Conservation (phyloP, 2,113 vertebrate genomes). For the Saguinus imperator region DNA sequence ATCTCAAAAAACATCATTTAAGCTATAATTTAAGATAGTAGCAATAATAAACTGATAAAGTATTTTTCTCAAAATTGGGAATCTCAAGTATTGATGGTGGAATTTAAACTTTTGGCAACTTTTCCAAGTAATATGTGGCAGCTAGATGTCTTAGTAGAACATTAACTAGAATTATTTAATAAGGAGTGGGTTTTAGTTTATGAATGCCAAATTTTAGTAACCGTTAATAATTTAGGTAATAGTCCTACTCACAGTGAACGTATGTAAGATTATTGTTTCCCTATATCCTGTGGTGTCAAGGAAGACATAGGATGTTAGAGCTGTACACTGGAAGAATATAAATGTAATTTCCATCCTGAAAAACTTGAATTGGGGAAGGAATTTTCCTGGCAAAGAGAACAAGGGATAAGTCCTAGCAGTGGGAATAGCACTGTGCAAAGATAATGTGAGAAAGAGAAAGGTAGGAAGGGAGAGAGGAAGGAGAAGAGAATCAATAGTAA, state of each 20-base stretch:
- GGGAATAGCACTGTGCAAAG: neutral
- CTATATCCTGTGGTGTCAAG: neutral
- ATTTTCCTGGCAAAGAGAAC: neutral
- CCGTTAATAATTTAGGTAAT: neutral
- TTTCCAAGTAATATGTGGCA: neutral
- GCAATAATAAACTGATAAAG: neutral
- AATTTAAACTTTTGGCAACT: conserved; percentile 3
- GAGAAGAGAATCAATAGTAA: neutral
- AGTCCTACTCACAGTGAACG: neutral
- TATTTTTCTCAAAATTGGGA: neutral
- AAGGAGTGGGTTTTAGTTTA: neutral
- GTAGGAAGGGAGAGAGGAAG: too few species aligned
- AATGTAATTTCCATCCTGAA: neutral
- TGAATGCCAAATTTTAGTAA: neutral
- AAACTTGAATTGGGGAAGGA: neutral
- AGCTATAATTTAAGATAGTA: neutral
- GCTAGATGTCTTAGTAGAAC: neutral
- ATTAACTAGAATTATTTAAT: neutral
- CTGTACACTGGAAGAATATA: neutral
- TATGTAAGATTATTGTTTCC: neutral
- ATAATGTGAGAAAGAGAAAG: neutral
- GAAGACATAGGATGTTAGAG: neutral
- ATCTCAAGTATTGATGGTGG: neutral
- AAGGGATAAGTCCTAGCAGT: neutral
- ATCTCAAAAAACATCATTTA: neutral